Percentiles rank a stretch among this genome's conserved stretches.
These are phyloP conservation scores for Pherbina coryleti DNA, from an alignment of 2,888 invertebrate genomes.

Conservation along the genomic window DNA sequence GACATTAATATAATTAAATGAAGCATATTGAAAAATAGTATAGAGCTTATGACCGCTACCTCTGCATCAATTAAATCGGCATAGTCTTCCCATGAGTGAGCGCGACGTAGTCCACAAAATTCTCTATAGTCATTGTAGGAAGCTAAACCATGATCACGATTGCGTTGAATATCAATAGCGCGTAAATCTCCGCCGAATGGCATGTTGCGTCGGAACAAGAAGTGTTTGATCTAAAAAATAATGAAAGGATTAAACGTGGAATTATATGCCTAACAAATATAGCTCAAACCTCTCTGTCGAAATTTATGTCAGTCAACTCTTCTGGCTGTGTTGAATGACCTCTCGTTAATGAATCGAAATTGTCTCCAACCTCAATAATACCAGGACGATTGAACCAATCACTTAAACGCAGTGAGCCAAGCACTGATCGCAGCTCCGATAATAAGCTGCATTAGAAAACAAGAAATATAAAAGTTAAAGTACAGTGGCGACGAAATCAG, in stretches of 20 bases:
- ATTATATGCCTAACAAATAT: not conserved
- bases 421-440: slow-evolving; percentile 68
- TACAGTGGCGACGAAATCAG: too few relatives aligned
- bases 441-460: slow-evolving; percentile 64
- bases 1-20: not conserved
- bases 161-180: slow-evolving; percentile 86
- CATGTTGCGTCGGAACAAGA: slow-evolving; percentile 77
- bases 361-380: slow-evolving; percentile 71
- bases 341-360: slow-evolving; percentile 80
- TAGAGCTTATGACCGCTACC: slow-evolving; percentile 57
- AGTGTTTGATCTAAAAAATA: slow-evolving; percentile 74
- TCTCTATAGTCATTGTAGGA: slow-evolving; percentile 83
- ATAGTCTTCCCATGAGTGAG: slow-evolving; percentile 78
- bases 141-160: slow-evolving; percentile 87
- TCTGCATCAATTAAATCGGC: slow-evolving; percentile 76
- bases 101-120: slow-evolving; percentile 80
- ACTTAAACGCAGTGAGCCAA: slow-evolving; percentile 70
- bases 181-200: slow-evolving; percentile 85
- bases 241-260: not conserved
- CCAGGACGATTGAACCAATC: slow-evolving; percentile 73
- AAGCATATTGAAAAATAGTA: not conserved
- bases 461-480: slow-evolving; percentile 4
- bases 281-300: slow-evolving; percentile 71
- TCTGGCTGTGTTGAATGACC: slow-evolving; percentile 84
- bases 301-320: slow-evolving; percentile 82